phyloP scores from a whole-genome alignment of 2,888 invertebrate genomes.

The Parapristionchus giblindavisi region DNA sequence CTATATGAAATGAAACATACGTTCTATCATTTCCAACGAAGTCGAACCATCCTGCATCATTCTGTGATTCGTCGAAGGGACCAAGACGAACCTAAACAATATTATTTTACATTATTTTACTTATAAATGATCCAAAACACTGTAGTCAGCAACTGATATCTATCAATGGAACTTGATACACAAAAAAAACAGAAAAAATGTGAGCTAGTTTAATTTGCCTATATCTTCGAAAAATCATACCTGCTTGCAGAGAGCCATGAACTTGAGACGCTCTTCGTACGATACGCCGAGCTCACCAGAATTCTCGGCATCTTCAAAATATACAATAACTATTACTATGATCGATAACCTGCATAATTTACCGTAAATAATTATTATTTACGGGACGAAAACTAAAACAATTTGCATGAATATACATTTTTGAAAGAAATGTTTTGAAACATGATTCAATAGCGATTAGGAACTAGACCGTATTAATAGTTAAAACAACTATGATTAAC shows the following conservation, averaged over 20 bases:
- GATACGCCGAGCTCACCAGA: constrained; percentile 57
- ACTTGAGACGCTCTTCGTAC: constrained; percentile 61
- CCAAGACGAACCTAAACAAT: constrained; percentile 53
- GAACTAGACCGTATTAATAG: too few relatives aligned
- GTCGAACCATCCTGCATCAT: constrained; percentile 64
- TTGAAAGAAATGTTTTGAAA: background rate
- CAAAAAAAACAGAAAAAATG: background rate
- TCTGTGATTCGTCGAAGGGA: constrained; percentile 50
- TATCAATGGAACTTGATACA: background rate
- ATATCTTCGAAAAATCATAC: constrained; percentile 42
- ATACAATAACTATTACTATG: background rate
- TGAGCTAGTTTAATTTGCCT: too few relatives aligned
- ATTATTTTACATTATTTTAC: background rate
- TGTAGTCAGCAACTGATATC: background rate
- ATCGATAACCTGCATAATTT: background rate
- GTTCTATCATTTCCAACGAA: constrained; percentile 65
- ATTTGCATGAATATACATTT: background rate
- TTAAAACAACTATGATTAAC: too few relatives aligned
- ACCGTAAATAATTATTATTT: too few relatives aligned
- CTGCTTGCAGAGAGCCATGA: constrained; percentile 65
- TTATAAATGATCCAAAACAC: background rate
- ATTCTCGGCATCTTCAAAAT: constrained; percentile 56
- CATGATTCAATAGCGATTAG: background rate
- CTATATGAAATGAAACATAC: constrained; percentile 45
- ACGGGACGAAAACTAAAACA: background rate